Evolutionary conservation across 2,113 vertebrate genomes (phyloP).

Genomic region (Aphelocoma coerulescens): DNA sequence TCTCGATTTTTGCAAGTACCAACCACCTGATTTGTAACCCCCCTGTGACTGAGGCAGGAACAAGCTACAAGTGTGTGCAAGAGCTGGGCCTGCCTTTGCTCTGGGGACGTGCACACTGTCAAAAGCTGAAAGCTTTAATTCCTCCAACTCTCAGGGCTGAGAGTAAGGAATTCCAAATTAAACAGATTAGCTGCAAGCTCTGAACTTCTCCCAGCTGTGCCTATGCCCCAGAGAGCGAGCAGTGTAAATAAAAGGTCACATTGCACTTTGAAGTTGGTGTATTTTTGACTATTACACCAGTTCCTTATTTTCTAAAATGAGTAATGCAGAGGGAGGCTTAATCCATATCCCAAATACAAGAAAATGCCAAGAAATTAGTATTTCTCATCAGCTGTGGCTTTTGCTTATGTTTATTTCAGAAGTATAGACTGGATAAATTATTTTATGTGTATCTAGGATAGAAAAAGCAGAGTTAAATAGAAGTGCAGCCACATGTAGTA

Average conservation of each 20-base stretch:
- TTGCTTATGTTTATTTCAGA: neutral
- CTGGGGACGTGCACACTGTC: neutral
- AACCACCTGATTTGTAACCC: neutral
- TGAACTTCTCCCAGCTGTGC: constrained; percentile 3
- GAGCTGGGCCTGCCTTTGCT: neutral
- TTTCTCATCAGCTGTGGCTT: neutral
- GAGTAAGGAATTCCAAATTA: constrained; percentile 37
- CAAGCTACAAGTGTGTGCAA: neutral
- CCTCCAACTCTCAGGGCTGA: neutral
- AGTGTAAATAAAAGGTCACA: neutral
- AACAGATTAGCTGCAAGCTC: constrained; percentile 18
- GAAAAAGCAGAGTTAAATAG: neutral
- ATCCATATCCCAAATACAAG: neutral
- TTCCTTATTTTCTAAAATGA: neutral
- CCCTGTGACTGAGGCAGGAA: neutral
- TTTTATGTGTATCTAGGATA: neutral
- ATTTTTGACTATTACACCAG: constrained; percentile 13
- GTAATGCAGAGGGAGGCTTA: constrained; percentile 17
- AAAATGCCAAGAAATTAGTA: neutral
- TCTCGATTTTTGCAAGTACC: neutral
- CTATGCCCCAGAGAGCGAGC: neutral
- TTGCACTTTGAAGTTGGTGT: neutral
- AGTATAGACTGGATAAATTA: neutral
- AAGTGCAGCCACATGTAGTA: neutral
- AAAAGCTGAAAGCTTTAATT: neutral